A percentile compares a stretch with the other conserved stretches of the same genome.
phyloP scores from a whole-genome alignment of 2,888 invertebrate genomes.

The Napeogenes inachia region DNA sequence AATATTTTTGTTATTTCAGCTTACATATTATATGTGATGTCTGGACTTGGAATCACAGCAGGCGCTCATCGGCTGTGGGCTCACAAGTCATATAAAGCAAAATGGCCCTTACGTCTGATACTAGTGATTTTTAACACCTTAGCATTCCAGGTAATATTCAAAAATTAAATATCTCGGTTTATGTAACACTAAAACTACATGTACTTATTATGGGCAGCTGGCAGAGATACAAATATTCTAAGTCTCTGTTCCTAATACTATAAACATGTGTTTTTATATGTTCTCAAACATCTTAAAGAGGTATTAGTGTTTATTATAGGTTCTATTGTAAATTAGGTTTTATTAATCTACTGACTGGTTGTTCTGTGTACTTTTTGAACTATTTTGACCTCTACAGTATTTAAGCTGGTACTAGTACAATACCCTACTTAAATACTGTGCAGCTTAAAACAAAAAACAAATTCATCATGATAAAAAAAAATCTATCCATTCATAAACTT shows the following conservation, averaged over 20 bases:
- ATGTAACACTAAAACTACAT: background rate
- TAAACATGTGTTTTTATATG: too few species aligned
- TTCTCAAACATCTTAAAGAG: too few species aligned
- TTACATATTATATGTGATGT: conserved; percentile 82
- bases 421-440: too few species aligned
- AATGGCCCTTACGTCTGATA: conserved; percentile 89
- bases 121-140: conserved; percentile 90
- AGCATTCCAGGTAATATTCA: conserved; percentile 87
- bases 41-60: conserved; percentile 96
- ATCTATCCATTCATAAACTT: too few species aligned
- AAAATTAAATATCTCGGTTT: background rate
- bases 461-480: too few species aligned
- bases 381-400: too few species aligned
- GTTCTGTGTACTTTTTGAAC: too few species aligned
- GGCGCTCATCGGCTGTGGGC: conserved; percentile 98
- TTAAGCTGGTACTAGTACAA: too few species aligned
- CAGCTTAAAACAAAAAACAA: too few species aligned
- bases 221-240: background rate
- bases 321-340: too few species aligned
- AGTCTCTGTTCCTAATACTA: background rate
- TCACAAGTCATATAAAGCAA: conserved; percentile 97
- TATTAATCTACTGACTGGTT: too few species aligned
- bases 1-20: conserved; percentile 66
- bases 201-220: background rate
- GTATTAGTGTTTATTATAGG: too few species aligned